These are phyloP conservation scores for Alviniconcha strummeri DNA, from an alignment of 2,888 invertebrate species.

Conservation along the genomic window DNA sequence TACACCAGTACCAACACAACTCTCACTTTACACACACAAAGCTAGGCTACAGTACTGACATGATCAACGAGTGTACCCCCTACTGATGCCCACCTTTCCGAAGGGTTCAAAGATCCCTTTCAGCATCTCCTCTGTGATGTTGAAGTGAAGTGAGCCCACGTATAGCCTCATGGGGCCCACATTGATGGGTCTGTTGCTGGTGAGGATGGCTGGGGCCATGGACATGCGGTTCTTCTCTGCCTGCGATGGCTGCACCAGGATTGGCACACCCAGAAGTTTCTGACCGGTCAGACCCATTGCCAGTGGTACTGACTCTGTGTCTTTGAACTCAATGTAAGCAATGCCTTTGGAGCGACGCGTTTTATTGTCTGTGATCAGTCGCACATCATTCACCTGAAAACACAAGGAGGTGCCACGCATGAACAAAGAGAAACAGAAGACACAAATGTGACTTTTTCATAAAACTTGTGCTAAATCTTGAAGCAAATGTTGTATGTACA, in stretches of 20 bases:
- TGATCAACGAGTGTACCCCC: too few relatives aligned
- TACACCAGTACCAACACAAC: too few relatives aligned
- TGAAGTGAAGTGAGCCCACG: constrained; percentile 97
- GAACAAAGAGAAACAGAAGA: neutral
- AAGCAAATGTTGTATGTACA: neutral
- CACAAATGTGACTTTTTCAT: too few relatives aligned
- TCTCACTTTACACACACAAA: too few relatives aligned
- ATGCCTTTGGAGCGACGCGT: constrained; percentile 99
- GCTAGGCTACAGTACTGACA: too few relatives aligned
- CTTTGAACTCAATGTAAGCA: constrained; percentile 99
- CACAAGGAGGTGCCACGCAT: neutral
- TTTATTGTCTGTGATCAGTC: constrained; percentile 98
- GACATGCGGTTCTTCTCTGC: constrained; percentile 81
- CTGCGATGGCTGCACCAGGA: constrained; percentile 98
- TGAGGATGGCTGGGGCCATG: constrained; percentile 51
- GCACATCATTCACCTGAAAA: constrained; percentile 87
- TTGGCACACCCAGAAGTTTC: constrained; percentile 94
- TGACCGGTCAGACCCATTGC: constrained; percentile 97
- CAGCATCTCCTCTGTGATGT: constrained; percentile 99
- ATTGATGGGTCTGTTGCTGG: constrained; percentile 49
- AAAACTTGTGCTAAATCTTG: neutral
- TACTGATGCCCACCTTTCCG: constrained; percentile 81
- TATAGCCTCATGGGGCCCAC: constrained; percentile 97
- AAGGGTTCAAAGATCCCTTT: constrained; percentile 98
- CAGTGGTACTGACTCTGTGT: constrained; percentile 96